Evolutionary conservation across 2,888 invertebrate genomes (phyloP).

Genomic region (Morpho achilles): DNA sequence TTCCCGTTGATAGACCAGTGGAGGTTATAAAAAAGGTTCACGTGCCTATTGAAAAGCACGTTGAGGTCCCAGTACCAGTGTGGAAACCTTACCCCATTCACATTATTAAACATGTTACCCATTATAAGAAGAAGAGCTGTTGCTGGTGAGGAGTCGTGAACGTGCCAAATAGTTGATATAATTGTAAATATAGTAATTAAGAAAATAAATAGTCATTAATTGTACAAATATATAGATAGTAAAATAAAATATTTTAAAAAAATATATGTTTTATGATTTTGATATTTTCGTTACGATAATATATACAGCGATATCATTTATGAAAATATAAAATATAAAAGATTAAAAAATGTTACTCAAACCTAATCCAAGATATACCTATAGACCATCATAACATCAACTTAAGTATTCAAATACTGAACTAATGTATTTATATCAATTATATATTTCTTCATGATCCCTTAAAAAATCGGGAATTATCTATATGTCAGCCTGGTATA

Average conservation of each 20-base stretch:
- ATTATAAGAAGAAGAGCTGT: slow-evolving; percentile 71
- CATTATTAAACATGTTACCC: slow-evolving; percentile 72
- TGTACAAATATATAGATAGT: slow-evolving; percentile 41
- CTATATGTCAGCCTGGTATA: too few relatives aligned
- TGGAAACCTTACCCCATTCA: slow-evolving; percentile 73
- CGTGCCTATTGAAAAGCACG: slow-evolving; percentile 63
- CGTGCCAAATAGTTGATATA: slow-evolving; percentile 72
- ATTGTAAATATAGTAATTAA: slow-evolving; percentile 54
- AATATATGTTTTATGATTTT: slow-evolving; percentile 5
- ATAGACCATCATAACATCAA: too few relatives aligned
- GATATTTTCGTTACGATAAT: neutral
- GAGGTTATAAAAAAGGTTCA: slow-evolving; percentile 70
- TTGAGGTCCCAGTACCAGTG: slow-evolving; percentile 64
- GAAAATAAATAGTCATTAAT: slow-evolving; percentile 58
- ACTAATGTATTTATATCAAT: too few relatives aligned
- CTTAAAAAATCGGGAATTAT: too few relatives aligned
- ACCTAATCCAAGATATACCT: too few relatives aligned
- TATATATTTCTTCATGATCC: too few relatives aligned
- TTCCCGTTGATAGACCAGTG: slow-evolving; percentile 66
- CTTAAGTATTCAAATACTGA: too few relatives aligned
- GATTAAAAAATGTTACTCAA: too few relatives aligned
- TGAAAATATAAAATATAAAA: too few relatives aligned
- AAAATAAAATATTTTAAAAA: slow-evolving; percentile 40
- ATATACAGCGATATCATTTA: neutral
- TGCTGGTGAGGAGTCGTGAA: slow-evolving; percentile 66